Evolutionary conservation across 2,113 vertebrate species (phyloP).

Genomic region (Athene noctua): DNA sequence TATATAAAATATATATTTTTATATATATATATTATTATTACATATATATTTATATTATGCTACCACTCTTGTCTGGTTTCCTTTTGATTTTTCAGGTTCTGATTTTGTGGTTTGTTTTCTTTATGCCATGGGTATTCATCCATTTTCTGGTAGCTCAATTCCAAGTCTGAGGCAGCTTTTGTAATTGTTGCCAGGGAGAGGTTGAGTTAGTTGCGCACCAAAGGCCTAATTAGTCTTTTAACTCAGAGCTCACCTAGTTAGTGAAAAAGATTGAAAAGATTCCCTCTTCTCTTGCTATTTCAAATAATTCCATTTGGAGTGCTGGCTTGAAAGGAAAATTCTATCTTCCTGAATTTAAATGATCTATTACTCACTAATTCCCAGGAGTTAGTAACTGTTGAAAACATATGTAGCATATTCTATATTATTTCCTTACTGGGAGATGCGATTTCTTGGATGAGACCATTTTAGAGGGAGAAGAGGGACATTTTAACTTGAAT

Average conservation of each 20-base stretch:
- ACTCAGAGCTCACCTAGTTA: background rate
- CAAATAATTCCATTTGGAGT: background rate
- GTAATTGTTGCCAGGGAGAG: background rate
- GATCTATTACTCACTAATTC: conserved; percentile 28
- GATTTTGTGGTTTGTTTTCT: conserved; percentile 6
- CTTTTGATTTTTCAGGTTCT: background rate
- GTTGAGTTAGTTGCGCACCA: background rate
- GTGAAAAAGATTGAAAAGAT: background rate
- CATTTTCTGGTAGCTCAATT: background rate
- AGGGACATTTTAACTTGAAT: background rate
- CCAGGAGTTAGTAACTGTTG: background rate
- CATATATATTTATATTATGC: too few relatives aligned
- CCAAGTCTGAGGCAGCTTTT: background rate
- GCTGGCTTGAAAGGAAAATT: background rate
- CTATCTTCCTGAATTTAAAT: background rate
- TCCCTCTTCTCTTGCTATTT: background rate
- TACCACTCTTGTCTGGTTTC: background rate
- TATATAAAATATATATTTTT: too few relatives aligned
- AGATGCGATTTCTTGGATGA: background rate
- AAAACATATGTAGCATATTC: background rate
- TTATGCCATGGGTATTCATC: background rate
- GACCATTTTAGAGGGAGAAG: background rate
- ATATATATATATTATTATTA: too few relatives aligned
- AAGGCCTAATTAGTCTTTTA: conserved; percentile 22
- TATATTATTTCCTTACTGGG: background rate